Evolutionary conservation across 2,113 vertebrate genomes (phyloP).

Genomic region (Crotophaga sulcirostris): DNA sequence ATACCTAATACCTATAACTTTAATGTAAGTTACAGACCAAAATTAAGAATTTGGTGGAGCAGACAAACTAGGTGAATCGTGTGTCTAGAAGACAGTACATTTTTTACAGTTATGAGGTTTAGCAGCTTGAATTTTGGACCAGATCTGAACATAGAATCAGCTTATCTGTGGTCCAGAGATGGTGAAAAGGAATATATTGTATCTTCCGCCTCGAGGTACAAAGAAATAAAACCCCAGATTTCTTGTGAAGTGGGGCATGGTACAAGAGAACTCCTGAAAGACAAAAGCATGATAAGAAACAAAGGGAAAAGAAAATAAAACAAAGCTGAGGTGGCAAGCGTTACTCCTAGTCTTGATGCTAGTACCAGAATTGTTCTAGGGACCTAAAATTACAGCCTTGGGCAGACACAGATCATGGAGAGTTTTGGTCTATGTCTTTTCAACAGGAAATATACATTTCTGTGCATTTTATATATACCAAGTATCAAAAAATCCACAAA

Average conservation of each 20-base stretch:
- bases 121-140: background rate
- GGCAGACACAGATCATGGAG: background rate
- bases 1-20: background rate
- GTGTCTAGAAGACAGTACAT: accelerated
- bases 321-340: background rate
- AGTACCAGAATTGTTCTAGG: background rate
- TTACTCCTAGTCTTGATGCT: background rate
- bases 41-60: background rate
- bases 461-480: background rate
- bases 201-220: background rate
- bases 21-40: background rate
- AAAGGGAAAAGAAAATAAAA: background rate
- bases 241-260: background rate
- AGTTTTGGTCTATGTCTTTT: background rate
- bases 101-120: background rate
- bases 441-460: background rate
- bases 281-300: background rate
- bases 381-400: background rate
- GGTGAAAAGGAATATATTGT: background rate
- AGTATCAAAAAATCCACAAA: background rate
- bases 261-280: background rate
- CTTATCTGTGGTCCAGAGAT: background rate
- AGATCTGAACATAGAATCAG: background rate
- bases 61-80: background rate
- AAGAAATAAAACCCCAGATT: no score